Conservation (phyloP, 30 jellyfish, hydroid and myxozoan species). For the Catostylus mosaicus region DNA sequence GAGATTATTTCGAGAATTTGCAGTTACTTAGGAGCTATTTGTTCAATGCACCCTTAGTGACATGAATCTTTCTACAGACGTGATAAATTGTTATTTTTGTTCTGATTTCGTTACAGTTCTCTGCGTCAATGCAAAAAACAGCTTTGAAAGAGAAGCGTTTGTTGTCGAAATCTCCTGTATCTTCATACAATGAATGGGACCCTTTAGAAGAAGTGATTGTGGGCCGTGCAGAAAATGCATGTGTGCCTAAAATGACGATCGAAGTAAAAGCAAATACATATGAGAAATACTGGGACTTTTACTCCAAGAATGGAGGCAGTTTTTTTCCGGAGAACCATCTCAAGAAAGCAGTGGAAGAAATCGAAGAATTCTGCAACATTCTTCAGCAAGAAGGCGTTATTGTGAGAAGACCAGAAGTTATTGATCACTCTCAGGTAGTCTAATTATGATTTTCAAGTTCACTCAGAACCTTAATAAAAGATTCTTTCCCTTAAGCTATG, state of each 20-base stretch:
- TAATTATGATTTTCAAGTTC: no score
- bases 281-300: constrained; percentile 83
- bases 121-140: neutral
- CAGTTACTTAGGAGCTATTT: no score
- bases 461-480: neutral
- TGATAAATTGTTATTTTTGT: no score
- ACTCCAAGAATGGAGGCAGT: constrained; percentile 61
- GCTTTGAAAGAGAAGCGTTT: neutral
- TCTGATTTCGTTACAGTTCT: neutral
- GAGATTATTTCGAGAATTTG: no score
- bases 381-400: constrained; percentile 82
- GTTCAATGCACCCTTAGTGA: no score
- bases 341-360: constrained; percentile 77
- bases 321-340: constrained; percentile 74
- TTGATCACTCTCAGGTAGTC: constrained; percentile 63
- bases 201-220: constrained; percentile 91
- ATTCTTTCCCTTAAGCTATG: no score
- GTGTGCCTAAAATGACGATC: constrained; percentile 72
- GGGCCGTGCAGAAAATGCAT: constrained; percentile 88
- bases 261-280: constrained; percentile 88
- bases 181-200: constrained; percentile 90
- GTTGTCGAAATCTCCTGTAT: constrained; percentile 25
- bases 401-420: constrained; percentile 77
- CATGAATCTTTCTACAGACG: neutral
- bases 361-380: constrained; percentile 82